phyloP scores from a whole-genome alignment of 2,888 invertebrate genomes.

The Omphaloscelis lunosa region DNA sequence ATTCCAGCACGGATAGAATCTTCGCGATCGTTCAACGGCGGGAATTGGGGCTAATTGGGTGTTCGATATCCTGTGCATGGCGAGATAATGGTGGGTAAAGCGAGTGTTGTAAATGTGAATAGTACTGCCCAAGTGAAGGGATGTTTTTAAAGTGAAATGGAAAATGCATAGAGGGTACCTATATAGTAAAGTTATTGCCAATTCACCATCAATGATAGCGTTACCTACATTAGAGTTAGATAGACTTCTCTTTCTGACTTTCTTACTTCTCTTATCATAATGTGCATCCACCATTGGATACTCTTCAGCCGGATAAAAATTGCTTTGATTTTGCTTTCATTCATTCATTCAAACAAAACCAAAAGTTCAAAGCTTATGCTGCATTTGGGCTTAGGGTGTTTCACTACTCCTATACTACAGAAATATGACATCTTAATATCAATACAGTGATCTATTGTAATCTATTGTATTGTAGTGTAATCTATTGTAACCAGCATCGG shows the following conservation, averaged over 20 bases:
- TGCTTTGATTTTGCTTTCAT: too few species aligned
- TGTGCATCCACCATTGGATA: background rate
- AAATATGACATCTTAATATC: slow-evolving; percentile 6
- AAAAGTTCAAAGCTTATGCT: background rate
- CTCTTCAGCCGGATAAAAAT: background rate
- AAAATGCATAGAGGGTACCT: background rate
- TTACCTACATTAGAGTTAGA: background rate
- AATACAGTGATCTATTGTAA: too few species aligned
- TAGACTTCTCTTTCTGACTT: background rate
- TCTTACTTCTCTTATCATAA: background rate
- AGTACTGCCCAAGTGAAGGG: background rate
- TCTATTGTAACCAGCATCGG: slow-evolving; percentile 11
- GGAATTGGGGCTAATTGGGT: slow-evolving; percentile 26
- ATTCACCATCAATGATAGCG: background rate
- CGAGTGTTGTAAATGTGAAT: background rate
- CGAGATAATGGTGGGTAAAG: slow-evolving; percentile 1
- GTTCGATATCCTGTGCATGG: slow-evolving; percentile 33
- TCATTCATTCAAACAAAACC: too few species aligned
- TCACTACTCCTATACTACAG: background rate
- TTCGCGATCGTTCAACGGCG: slow-evolving; percentile 6
- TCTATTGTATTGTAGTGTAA: too few species aligned
- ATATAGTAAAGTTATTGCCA: background rate
- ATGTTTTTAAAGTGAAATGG: background rate
- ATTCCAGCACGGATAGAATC: slow-evolving; percentile 23
- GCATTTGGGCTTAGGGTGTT: background rate